phyloP scores from a whole-genome alignment of 2,113 vertebrate genomes.

The Zosterops borbonicus region DNA sequence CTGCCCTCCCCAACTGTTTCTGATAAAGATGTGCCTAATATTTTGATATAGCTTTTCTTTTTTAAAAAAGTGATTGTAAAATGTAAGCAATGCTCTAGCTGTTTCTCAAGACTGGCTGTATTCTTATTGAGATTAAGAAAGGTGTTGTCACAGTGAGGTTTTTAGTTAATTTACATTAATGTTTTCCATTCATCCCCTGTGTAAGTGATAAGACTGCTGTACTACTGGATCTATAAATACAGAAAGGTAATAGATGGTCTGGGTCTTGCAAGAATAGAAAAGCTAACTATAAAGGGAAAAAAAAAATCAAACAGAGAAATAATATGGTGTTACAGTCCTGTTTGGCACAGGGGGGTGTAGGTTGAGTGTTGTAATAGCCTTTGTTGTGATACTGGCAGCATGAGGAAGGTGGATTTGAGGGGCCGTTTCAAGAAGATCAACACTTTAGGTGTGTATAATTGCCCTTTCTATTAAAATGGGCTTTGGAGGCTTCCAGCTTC shows the following conservation, averaged over 20 bases:
- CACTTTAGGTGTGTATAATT: fast-evolving
- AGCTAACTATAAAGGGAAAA: not conserved
- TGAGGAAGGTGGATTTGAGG: not conserved
- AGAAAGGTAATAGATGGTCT: not conserved
- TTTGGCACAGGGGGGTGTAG: not conserved
- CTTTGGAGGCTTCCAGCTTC: not conserved
- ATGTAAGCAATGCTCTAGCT: not conserved
- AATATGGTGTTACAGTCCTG: not conserved
- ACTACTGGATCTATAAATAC: not conserved
- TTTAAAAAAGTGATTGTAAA: not conserved
- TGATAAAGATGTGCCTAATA: not conserved
- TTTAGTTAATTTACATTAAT: not conserved
- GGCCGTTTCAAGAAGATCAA: not conserved
- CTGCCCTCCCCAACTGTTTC: not conserved
- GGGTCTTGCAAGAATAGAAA: not conserved
- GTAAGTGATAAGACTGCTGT: not conserved
- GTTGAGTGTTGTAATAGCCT: not conserved
- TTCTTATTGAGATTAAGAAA: not conserved
- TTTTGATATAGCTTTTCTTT: not conserved
- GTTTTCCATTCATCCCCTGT: not conserved
- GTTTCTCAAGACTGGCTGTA: not conserved
- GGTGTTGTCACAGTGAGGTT: not conserved
- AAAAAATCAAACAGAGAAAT: not conserved
- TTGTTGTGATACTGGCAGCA: not conserved
- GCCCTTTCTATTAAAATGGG: not conserved